These are phyloP conservation scores for Elephantulus edwardii DNA, from an alignment of 2,113 vertebrate genomes.

Conservation along the genomic window DNA sequence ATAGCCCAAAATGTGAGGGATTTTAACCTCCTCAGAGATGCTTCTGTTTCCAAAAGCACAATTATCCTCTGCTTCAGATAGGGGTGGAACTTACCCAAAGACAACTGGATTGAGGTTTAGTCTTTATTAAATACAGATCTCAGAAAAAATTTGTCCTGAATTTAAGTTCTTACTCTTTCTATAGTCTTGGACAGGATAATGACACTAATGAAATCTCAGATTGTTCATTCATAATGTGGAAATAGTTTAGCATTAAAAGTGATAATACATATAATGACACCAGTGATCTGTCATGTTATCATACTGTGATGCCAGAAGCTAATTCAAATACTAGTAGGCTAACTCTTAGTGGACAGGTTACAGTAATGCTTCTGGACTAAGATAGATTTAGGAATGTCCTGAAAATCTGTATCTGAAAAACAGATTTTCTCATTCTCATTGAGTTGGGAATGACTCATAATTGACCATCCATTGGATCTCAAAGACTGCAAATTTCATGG, in stretches of 20 bases:
- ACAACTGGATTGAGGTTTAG: not conserved
- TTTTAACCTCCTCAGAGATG: not conserved
- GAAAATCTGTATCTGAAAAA: no score
- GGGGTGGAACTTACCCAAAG: not conserved
- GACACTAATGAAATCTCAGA: not conserved
- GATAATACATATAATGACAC: not conserved
- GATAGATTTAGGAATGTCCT: no score
- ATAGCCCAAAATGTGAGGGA: not conserved
- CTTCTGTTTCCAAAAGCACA: not conserved
- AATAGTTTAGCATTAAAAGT: not conserved
- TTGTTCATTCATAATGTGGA: not conserved
- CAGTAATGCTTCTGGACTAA: no score
- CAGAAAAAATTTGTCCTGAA: not conserved
- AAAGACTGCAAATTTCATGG: no score
- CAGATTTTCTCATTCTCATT: no score
- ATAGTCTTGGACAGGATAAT: not conserved
- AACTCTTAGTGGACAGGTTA: no score
- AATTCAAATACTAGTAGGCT: no score
- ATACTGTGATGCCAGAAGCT: no score
- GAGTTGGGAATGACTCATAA: no score
- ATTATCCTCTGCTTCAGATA: not conserved
- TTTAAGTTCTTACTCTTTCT: not conserved
- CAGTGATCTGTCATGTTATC: no score
- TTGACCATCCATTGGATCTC: no score
- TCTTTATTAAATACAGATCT: not conserved